phyloP scores from a whole-genome alignment of 2,113 vertebrate genomes.

The Calyptommatus sinebrachiatus region DNA sequence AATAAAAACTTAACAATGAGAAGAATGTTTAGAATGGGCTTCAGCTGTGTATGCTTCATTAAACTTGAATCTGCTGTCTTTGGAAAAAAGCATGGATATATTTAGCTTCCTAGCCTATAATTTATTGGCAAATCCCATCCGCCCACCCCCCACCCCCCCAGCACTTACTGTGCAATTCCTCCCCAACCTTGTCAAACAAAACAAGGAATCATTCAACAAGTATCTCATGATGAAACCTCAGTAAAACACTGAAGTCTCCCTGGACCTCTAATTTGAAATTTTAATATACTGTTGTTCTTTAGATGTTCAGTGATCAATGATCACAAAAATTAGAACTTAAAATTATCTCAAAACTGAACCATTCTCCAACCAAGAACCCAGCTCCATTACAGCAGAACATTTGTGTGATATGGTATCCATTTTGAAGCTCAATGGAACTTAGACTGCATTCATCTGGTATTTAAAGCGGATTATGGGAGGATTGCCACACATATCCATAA shows the following conservation, averaged over 20 bases:
- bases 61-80: slow-evolving; percentile 37
- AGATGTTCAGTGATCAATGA: not conserved
- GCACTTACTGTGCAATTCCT: not conserved
- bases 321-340: not conserved
- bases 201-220: not conserved
- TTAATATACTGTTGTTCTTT: not conserved
- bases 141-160: accelerated
- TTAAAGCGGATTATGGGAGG: too few species aligned
- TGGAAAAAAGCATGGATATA: not conserved
- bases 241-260: not conserved
- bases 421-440: too few species aligned
- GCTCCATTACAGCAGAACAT: too few species aligned
- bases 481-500: too few species aligned
- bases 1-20: slow-evolving; percentile 62
- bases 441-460: too few species aligned
- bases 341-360: too few species aligned
- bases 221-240: too few species aligned
- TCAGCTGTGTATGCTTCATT: slow-evolving; percentile 59
- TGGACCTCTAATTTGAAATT: not conserved
- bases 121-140: not conserved
- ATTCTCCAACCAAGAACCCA: too few species aligned
- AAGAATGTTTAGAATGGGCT: slow-evolving; percentile 69
- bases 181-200: not conserved
- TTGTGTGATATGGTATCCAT: too few species aligned
- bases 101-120: not conserved